Percentiles rank a stretch among this genome's conserved stretches.
Evolutionary conservation across 2,113 vertebrate species (phyloP).

Genomic region (Acrocephalus arundinaceus): DNA sequence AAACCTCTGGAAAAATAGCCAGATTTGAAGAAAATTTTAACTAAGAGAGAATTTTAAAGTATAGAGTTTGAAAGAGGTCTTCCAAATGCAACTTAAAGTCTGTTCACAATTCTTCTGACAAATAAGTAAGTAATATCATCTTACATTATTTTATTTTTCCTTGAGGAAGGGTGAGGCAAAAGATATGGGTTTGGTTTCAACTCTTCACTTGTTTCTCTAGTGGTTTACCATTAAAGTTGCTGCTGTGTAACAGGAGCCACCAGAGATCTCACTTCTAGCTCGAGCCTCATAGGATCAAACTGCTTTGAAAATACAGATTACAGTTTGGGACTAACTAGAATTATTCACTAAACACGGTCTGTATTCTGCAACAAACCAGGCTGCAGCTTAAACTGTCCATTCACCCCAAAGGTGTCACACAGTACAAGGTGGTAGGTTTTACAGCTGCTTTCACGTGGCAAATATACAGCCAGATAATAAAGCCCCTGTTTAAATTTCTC

Average conservation of each 20-base stretch:
- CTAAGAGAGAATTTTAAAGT: not conserved
- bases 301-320: not conserved
- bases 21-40: not conserved
- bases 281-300: not conserved
- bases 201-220: not conserved
- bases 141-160: not conserved
- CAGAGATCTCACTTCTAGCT: not conserved
- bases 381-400: not conserved
- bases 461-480: not conserved
- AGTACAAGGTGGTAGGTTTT: not conserved
- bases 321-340: not conserved
- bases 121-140: not conserved
- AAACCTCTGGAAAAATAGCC: not conserved
- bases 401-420: not conserved
- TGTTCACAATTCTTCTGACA: not conserved
- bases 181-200: not conserved
- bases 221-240: not conserved
- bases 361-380: not conserved
- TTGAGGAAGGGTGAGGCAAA: not conserved
- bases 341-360: not conserved
- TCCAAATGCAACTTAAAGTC: not conserved
- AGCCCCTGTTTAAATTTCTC: not conserved
- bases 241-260: not conserved
- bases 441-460: not conserved
- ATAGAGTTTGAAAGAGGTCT: not conserved